Evolutionary conservation across 2,113 vertebrate genomes (phyloP).

Genomic region (Paralichthys olivaceus): DNA sequence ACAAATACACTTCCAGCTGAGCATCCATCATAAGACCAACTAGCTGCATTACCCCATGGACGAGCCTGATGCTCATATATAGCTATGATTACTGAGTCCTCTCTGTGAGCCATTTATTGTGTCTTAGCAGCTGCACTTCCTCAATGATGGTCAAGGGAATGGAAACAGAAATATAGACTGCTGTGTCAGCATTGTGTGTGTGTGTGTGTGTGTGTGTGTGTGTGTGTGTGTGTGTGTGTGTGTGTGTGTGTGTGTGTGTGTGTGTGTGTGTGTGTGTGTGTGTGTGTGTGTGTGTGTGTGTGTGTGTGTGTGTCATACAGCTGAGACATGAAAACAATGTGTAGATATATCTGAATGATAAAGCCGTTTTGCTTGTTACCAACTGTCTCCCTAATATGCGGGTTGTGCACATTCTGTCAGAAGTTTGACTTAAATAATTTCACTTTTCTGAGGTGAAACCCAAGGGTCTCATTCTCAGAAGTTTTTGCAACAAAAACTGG

Average conservation of each 20-base stretch:
- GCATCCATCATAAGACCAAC: slow-evolving; percentile 26
- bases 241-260: slow-evolving; percentile 17
- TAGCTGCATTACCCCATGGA: slow-evolving; percentile 6
- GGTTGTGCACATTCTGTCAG: slow-evolving; percentile 49
- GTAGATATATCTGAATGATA: slow-evolving; percentile 42
- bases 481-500: slow-evolving; percentile 34
- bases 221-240: slow-evolving; percentile 19
- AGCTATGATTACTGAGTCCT: slow-evolving; percentile 7
- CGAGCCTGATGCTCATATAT: not conserved
- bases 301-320: slow-evolving; percentile 17
- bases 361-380: slow-evolving; percentile 57
- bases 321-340: slow-evolving; percentile 26
- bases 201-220: not conserved
- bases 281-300: slow-evolving; percentile 26
- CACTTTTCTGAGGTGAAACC: slow-evolving; percentile 42
- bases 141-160: slow-evolving; percentile 46
- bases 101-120: slow-evolving; percentile 38
- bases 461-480: slow-evolving; percentile 52
- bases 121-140: slow-evolving; percentile 30
- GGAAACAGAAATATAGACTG: slow-evolving; percentile 20
- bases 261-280: slow-evolving; percentile 19
- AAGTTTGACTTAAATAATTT: slow-evolving; percentile 34
- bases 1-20: slow-evolving; percentile 6
- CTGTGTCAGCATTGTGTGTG: slow-evolving; percentile 21
- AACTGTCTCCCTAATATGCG: slow-evolving; percentile 59